These are phyloP conservation scores for Psittacara wagleri DNA, from an alignment of 2,113 vertebrate genomes.

Conservation along the genomic window DNA sequence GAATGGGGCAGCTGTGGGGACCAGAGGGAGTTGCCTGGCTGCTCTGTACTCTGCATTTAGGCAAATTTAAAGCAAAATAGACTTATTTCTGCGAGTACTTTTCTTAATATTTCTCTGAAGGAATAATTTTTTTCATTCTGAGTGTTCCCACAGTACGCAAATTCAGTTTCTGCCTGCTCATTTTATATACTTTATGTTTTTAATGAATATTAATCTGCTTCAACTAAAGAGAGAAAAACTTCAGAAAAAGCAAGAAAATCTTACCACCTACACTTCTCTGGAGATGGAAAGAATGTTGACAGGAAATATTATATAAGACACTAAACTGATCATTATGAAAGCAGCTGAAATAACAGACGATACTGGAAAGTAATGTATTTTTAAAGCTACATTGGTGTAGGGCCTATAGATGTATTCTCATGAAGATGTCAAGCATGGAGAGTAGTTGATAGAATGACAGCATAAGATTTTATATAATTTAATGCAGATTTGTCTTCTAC, in stretches of 20 bases:
- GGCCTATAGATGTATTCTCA: neutral
- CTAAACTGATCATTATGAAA: conserved; percentile 31
- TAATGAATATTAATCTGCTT: neutral
- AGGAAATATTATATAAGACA: conserved; percentile 19
- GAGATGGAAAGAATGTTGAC: neutral
- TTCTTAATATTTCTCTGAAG: neutral
- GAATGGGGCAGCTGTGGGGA: neutral
- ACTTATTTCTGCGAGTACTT: neutral
- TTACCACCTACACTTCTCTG: neutral
- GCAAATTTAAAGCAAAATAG: neutral
- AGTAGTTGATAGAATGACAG: neutral
- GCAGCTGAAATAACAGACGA: conserved; percentile 17
- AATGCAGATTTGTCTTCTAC: neutral
- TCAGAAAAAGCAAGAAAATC: conserved; percentile 15
- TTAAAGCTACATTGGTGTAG: neutral
- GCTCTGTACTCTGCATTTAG: neutral
- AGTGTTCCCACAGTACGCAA: neutral
- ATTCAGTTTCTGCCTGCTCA: neutral
- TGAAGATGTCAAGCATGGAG: neutral
- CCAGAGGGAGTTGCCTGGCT: fast-evolving
- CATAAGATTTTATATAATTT: neutral
- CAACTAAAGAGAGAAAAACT: neutral
- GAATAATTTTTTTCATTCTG: neutral
- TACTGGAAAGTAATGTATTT: neutral
- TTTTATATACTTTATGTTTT: neutral